phyloP scores from a whole-genome alignment of 2,797 vertebrate species.

The Gambusia yucatana region DNA sequence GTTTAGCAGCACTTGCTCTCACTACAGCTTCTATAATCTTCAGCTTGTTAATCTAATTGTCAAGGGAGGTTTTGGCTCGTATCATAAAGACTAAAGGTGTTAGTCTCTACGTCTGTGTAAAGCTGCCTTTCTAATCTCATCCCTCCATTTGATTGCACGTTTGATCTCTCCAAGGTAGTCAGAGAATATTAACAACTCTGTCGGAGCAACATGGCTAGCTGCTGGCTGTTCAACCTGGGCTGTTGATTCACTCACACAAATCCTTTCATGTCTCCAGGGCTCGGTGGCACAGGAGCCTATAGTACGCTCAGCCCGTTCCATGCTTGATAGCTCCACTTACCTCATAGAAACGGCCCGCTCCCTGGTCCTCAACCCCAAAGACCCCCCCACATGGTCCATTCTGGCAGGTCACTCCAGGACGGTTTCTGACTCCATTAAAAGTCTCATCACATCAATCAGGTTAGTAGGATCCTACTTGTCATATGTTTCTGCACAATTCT shows the following conservation, averaged over 20 bases:
- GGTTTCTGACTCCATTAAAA: constrained; percentile 98
- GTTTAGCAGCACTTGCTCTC: constrained; percentile 67
- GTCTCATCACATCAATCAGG: constrained; percentile 98
- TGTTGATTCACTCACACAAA: constrained; percentile 45
- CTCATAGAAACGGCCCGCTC: constrained; percentile 94
- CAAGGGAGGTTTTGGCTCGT: constrained; percentile 63
- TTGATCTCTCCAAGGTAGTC: constrained; percentile 67
- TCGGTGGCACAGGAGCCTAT: constrained; percentile 95
- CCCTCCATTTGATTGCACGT: constrained; percentile 61
- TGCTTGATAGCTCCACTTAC: constrained; percentile 95
- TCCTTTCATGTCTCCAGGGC: constrained; percentile 81
- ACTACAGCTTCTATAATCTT: constrained; percentile 74
- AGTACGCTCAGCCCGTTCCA: constrained; percentile 91
- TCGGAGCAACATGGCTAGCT: constrained; percentile 36
- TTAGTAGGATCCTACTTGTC: constrained; percentile 62
- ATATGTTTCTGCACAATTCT: constrained; percentile 41
- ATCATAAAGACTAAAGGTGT: constrained; percentile 76
- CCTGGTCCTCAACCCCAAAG: constrained; percentile 96
- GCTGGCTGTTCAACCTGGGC: constrained; percentile 33
- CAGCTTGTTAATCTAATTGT: constrained; percentile 77
- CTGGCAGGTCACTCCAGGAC: constrained; percentile 96
- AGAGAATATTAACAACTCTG: constrained; percentile 62
- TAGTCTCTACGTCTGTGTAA: constrained; percentile 64
- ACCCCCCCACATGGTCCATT: constrained; percentile 95
- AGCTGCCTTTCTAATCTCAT: constrained; percentile 71